Percentiles rank a stretch among this genome's conserved stretches.
These are phyloP conservation scores for Megalops atlanticus DNA, from an alignment of 2,113 vertebrate genomes.

Conservation along the genomic window DNA sequence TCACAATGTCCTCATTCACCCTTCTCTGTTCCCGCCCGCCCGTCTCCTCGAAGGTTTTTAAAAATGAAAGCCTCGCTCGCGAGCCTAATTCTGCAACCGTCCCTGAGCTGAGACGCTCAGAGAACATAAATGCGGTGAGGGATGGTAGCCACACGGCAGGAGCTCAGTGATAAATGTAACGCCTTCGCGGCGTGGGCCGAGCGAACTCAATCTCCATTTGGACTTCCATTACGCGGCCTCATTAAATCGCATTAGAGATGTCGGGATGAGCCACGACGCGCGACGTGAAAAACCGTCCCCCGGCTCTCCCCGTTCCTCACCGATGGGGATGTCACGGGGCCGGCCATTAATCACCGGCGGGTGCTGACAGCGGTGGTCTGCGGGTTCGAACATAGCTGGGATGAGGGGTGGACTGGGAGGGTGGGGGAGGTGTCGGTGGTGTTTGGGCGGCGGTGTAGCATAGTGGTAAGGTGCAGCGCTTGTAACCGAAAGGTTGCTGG, in stretches of 20 bases:
- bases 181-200: background rate
- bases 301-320: background rate
- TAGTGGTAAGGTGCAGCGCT: too few species aligned
- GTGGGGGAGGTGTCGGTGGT: too few species aligned
- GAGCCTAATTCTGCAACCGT: too few species aligned
- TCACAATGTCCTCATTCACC: background rate
- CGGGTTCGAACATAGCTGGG: too few species aligned
- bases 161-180: background rate
- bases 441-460: too few species aligned
- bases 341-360: background rate
- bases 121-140: background rate
- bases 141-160: background rate
- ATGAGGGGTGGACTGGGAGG: too few species aligned
- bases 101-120: background rate
- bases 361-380: background rate
- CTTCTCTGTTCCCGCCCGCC: too few species aligned
- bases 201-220: background rate
- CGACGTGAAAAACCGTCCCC: background rate
- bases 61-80: too few species aligned
- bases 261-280: background rate
- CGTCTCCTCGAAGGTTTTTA: too few species aligned
- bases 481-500: too few species aligned
- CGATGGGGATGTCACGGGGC: background rate
- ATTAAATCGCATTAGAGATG: background rate
- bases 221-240: background rate